Base-by-base conservation (phyloP, 2,797 vertebrate species). In the Delichon dasypus region DNA sequence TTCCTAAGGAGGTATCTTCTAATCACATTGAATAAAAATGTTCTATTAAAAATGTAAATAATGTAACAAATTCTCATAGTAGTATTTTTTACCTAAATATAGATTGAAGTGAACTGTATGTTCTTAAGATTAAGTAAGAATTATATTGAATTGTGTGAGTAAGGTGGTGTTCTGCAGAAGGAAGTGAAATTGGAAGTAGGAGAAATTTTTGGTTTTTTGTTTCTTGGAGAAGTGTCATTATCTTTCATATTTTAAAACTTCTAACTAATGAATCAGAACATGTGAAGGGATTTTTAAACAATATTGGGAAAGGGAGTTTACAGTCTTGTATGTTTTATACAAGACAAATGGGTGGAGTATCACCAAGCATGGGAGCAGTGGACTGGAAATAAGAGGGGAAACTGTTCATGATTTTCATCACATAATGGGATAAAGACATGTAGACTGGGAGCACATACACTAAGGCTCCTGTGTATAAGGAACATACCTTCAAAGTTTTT, bases 71-170 rank as follows among this genome's bases (percentile, higher is more conserved):
- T 73, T 90, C n/a, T 90, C 82, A 42, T 30, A 0, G 5, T 42
- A 10, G 10, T 66, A 51, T 78, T 84, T 86, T 94, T 84, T 38
- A 54, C 4, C 13, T 48, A 44, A 68, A 2, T 72, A 25, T 85
- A 32, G 9, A 22, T 53, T 55, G 57, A 60, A 83, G 71, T 27
- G 5, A 85, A 45, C 16, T 45, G 2, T 83, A 47, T 40, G 8
- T 72, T 89, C 66, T 82, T 74, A 67, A 73, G 44, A 51, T 62
- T 30, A 74, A 68, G 10, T 71, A 45, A 88, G 64, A 84, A 90
- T 62, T 57, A 23, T 10, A 3, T 32, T 82, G 32, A 86, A 60
- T 5, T 73, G 15, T 7, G 2, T 70, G 30, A 76, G 7, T 40
- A 72, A 85, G n/a, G 11, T 9, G 9, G 60, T 75, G 15, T 76